A percentile compares a stretch with the other conserved stretches of the same genome.
Conservation (phyloP, 2,888 invertebrate species). For the Amphimallon solstitiale region DNA sequence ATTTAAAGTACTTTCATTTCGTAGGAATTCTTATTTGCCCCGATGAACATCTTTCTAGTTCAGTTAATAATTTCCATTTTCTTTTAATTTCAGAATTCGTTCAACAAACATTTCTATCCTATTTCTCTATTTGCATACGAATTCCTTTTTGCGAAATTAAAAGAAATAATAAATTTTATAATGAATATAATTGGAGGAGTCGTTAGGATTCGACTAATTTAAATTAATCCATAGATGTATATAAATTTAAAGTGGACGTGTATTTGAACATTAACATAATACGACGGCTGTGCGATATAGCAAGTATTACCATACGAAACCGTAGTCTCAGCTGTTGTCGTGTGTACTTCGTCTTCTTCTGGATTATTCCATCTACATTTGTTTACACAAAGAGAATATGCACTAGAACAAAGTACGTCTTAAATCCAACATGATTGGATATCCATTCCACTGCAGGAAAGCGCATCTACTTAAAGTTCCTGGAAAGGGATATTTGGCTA, state of each 20-base stretch:
- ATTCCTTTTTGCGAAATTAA: too few relatives aligned
- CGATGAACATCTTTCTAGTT: too few relatives aligned
- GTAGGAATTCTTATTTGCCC: too few relatives aligned
- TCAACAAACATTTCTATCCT: too few relatives aligned
- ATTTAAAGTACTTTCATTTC: too few relatives aligned
- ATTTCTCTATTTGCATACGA: too few relatives aligned
- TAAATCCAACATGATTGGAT: slow-evolving; percentile 50
- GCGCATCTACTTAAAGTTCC: slow-evolving; percentile 45
- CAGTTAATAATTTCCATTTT: too few relatives aligned
- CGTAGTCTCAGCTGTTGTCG: background rate
- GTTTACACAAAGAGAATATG: slow-evolving; percentile 45
- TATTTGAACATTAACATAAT: slow-evolving; percentile 26
- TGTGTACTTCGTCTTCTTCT: slow-evolving; percentile 10
- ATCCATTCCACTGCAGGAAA: slow-evolving; percentile 46
- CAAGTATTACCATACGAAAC: background rate
- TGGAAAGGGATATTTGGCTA: slow-evolving; percentile 48
- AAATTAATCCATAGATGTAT: slow-evolving; percentile 1
- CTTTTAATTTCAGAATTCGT: too few relatives aligned
- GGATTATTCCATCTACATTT: slow-evolving; percentile 46
- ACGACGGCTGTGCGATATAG: background rate
- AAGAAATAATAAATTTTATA: too few relatives aligned
- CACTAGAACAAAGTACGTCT: slow-evolving; percentile 42
- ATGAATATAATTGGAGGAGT: too few relatives aligned
- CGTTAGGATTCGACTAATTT: background rate
- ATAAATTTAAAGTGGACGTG: slow-evolving; percentile 21